Evolutionary conservation across 2,888 invertebrate genomes (phyloP).

Genomic region (Pammene fasciana): DNA sequence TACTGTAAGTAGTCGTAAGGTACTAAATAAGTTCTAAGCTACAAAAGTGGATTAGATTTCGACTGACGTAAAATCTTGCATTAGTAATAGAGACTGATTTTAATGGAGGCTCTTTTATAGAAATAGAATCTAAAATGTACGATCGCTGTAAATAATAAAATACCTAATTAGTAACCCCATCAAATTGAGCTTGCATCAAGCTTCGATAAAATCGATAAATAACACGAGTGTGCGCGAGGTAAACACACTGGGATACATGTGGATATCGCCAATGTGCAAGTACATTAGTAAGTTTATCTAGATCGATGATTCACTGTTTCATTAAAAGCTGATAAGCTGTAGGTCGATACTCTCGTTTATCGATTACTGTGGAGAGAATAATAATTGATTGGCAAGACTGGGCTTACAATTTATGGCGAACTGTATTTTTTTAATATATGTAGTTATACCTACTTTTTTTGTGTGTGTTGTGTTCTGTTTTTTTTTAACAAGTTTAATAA

Average conservation of each 20-base stretch:
- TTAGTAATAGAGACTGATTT: conserved; percentile 4
- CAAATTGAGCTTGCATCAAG: conserved; percentile 17
- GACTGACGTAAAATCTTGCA: conserved; percentile 14
- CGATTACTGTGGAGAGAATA: conserved; percentile 16
- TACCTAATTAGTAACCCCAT: conserved; percentile 24
- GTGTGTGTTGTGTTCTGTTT: background rate
- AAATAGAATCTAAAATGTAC: conserved; percentile 27
- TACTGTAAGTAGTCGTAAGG: no score
- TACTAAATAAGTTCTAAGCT: background rate
- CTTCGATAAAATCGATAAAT: conserved; percentile 35
- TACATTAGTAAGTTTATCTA: conserved; percentile 39
- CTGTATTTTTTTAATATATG: background rate
- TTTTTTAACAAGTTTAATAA: background rate
- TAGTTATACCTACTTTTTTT: background rate
- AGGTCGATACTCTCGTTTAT: conserved; percentile 30
- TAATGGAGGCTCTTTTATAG: conserved; percentile 6
- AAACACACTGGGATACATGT: background rate
- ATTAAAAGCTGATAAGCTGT: conserved; percentile 39
- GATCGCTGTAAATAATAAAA: conserved; percentile 30
- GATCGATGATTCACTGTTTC: conserved; percentile 37
- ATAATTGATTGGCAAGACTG: conserved; percentile 22
- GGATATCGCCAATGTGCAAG: conserved; percentile 24
- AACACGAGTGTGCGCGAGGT: conserved; percentile 14
- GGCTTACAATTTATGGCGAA: background rate
- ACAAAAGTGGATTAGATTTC: conserved; percentile 11